Evolutionary conservation across 2,888 invertebrate genomes (phyloP).

Genomic region (Yponomeuta malinellus): DNA sequence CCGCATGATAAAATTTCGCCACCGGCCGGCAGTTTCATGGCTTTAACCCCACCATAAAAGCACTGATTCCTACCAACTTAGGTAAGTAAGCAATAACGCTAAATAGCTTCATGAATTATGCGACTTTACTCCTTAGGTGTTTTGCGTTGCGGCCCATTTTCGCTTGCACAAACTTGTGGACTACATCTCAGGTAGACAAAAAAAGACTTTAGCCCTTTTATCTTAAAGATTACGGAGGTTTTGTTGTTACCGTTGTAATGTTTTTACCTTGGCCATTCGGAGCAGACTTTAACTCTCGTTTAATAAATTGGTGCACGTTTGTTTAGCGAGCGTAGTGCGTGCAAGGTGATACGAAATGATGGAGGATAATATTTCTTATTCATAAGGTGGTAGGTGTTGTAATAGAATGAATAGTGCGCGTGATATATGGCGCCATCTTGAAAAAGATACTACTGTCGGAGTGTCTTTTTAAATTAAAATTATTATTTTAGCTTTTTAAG

Average conservation of each 20-base stretch:
- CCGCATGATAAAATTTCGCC: constrained; percentile 9
- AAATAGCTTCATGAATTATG: constrained; percentile 72
- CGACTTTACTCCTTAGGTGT: constrained; percentile 24
- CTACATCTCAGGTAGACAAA: not conserved
- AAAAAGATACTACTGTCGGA: no score
- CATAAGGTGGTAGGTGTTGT: not conserved
- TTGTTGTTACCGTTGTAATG: not conserved
- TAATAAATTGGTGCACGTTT: constrained; percentile 18
- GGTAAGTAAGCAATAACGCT: constrained; percentile 68
- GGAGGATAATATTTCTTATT: constrained; percentile 5
- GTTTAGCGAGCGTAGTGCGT: constrained; percentile 8
- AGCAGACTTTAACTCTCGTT: constrained; percentile 69
- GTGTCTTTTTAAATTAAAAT: no score
- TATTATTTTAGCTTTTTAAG: no score
- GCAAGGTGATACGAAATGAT: constrained; percentile 9
- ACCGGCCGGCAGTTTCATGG: not conserved
- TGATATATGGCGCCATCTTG: no score
- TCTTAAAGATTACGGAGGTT: not conserved
- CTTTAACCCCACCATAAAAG: constrained; percentile 6
- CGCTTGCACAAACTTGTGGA: not conserved
- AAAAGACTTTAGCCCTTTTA: not conserved
- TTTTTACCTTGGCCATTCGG: constrained; percentile 34
- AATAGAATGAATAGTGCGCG: not conserved
- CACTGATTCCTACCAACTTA: constrained; percentile 18
- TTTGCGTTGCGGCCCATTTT: constrained; percentile 12